Base-by-base conservation (phyloP, 2,113 vertebrate genomes). In the Oryzias celebensis region DNA sequence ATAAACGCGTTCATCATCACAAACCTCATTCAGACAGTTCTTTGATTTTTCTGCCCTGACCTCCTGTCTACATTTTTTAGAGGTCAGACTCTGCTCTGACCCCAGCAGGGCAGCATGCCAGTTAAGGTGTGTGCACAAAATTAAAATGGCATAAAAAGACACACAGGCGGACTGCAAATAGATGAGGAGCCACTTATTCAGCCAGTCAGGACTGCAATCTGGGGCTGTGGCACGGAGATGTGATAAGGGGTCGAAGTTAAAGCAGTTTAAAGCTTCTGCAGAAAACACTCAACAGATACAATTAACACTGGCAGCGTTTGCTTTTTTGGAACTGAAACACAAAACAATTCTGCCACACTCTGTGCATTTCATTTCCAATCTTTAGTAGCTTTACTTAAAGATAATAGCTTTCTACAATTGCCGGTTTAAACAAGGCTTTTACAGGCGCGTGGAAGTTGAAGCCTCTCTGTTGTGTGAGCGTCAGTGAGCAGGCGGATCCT, bases 161-260 rank as follows among this genome's bases (percentile, higher is more conserved):
- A 26, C 17, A 2, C 22, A 71, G 60, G 55, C 70, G 42, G 54
- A 52, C 64, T 20, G 58, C 52, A 67, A 73, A 75, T 22, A 70
- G 66, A 77, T 62, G 17, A 68, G 71, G 62, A 51, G 26, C 55
- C 73, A 65, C 67, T 68, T 54, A 69, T 68, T 52, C 62, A 57
- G 56, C 46, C 68, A 53, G 52, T 68, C 64, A 62, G 55, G 49
- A 73, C 58, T 31, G 43, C 66, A 52, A 50, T 58, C 66, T 49
- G 41, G 58, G 69, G 63, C 57, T 59, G 58, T 44, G 56, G 53
- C 73, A 46, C 63, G 56, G 67, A 58, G 64, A 63, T 58, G 58
- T 50, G 59, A 63, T 62, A 65, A 67, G 58, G 79, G 86, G 81
- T 81, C 68, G 59, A 54, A 57, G 57, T 46, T 58, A 41, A 68